These are phyloP conservation scores for Watsonalla binaria DNA, from an alignment of 2,888 invertebrate genomes.

Conservation along the genomic window DNA sequence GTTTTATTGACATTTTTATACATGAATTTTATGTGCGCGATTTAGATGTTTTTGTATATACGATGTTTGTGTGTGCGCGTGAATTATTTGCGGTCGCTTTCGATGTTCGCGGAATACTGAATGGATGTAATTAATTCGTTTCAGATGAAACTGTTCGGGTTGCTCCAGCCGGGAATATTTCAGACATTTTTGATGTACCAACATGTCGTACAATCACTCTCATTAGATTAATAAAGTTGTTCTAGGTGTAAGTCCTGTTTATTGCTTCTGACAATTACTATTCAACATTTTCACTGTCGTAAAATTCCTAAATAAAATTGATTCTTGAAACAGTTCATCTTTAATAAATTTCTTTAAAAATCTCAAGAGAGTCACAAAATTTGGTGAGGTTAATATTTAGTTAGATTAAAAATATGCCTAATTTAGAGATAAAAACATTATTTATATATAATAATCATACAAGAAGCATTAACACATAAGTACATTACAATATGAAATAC, in stretches of 20 bases:
- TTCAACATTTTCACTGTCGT: too few relatives aligned
- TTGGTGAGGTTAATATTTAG: too few relatives aligned
- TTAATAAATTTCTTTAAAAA: too few relatives aligned
- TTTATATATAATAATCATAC: too few relatives aligned
- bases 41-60: constrained; percentile 57
- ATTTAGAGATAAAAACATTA: too few relatives aligned
- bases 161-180: constrained; percentile 17
- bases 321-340: too few relatives aligned
- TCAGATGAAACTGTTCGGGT: constrained; percentile 46
- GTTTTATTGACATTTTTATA: constrained; percentile 76
- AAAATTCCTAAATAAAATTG: too few relatives aligned
- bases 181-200: constrained; percentile 4
- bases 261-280: too few relatives aligned
- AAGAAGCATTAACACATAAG: too few relatives aligned
- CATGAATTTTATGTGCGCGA: constrained; percentile 71
- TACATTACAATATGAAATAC: too few relatives aligned
- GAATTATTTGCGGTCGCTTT: constrained; percentile 60
- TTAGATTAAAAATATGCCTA: too few relatives aligned
- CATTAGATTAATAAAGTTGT: background rate
- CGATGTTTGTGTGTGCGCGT: constrained; percentile 38
- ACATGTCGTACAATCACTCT: background rate
- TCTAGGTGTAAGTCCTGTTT: background rate
- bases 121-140: constrained; percentile 69
- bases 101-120: constrained; percentile 65
- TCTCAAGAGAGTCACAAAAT: too few relatives aligned